phyloP scores from a whole-genome alignment of 2,113 vertebrate genomes.

The Oncorhynchus keta region DNA sequence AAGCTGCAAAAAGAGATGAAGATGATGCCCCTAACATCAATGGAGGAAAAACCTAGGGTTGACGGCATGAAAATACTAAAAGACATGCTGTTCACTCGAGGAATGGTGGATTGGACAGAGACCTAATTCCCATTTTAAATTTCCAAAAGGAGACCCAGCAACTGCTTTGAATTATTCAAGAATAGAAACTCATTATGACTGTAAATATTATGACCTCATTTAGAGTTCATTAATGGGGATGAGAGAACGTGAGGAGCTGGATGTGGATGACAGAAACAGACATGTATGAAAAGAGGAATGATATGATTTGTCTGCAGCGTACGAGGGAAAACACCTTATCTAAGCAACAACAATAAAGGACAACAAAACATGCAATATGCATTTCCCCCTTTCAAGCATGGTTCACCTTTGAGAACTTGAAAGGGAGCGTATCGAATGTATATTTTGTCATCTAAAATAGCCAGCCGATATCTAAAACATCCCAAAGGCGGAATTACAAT shows the following conservation, averaged over 20 bases:
- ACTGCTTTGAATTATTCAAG: slow-evolving; percentile 69
- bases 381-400: not conserved
- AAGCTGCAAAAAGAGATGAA: too few relatives aligned
- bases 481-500: not conserved
- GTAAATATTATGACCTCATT: slow-evolving; percentile 73
- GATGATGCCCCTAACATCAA: too few relatives aligned
- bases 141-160: slow-evolving; percentile 33
- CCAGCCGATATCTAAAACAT: not conserved
- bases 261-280: not conserved
- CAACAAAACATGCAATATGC: not conserved
- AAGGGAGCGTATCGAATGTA: too few relatives aligned
- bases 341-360: not conserved
- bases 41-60: too few relatives aligned
- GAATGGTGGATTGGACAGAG: slow-evolving; percentile 47
- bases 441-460: not conserved
- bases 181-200: slow-evolving; percentile 77
- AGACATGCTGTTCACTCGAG: slow-evolving; percentile 39
- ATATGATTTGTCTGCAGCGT: not conserved
- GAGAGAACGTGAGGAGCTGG: not conserved
- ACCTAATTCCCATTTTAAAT: slow-evolving; percentile 58
- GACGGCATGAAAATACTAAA: not conserved
- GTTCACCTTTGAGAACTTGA: too few relatives aligned
- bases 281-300: slow-evolving; percentile 9
- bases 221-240: slow-evolving; percentile 47
- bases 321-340: too few relatives aligned